phyloP scores from a whole-genome alignment of 2,888 invertebrate species.

The Cenopis cana region DNA sequence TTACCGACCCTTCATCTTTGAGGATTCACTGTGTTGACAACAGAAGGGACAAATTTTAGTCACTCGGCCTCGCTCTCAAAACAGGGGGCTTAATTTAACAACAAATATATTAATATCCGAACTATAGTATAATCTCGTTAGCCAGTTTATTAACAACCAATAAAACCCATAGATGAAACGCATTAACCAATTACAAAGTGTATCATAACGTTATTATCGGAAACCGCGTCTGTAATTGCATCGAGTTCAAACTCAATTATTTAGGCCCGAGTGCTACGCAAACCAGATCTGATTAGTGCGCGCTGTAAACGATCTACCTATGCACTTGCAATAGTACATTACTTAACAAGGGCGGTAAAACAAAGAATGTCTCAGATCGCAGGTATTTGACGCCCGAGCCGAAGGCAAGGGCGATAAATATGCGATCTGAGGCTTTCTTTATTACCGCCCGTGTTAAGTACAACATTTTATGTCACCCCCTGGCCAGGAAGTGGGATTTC shows the following conservation, averaged over 20 bases:
- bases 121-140: slow-evolving; percentile 13
- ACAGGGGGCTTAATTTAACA: neutral
- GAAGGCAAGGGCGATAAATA: too few relatives aligned
- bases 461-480: too few relatives aligned
- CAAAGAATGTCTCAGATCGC: too few relatives aligned
- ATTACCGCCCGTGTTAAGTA: too few relatives aligned
- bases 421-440: too few relatives aligned
- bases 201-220: slow-evolving; percentile 55
- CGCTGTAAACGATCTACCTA: slow-evolving; percentile 27
- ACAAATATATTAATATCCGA: neutral
- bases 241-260: slow-evolving; percentile 73
- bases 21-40: too few relatives aligned
- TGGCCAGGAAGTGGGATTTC: too few relatives aligned
- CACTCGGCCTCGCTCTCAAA: too few relatives aligned
- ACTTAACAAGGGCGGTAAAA: too few relatives aligned
- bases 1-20: too few relatives aligned
- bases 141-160: slow-evolving; percentile 23
- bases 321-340: slow-evolving; percentile 16
- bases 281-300: slow-evolving; percentile 68
- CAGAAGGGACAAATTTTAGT: too few relatives aligned
- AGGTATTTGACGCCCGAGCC: too few relatives aligned
- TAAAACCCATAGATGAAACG: slow-evolving; percentile 38
- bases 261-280: slow-evolving; percentile 53
- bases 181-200: slow-evolving; percentile 48
- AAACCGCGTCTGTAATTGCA: slow-evolving; percentile 67